Percentiles rank a stretch among this genome's conserved stretches.
phyloP scores from a whole-genome alignment of 2,888 invertebrate genomes.

The Brachypalpus laphriformis region DNA sequence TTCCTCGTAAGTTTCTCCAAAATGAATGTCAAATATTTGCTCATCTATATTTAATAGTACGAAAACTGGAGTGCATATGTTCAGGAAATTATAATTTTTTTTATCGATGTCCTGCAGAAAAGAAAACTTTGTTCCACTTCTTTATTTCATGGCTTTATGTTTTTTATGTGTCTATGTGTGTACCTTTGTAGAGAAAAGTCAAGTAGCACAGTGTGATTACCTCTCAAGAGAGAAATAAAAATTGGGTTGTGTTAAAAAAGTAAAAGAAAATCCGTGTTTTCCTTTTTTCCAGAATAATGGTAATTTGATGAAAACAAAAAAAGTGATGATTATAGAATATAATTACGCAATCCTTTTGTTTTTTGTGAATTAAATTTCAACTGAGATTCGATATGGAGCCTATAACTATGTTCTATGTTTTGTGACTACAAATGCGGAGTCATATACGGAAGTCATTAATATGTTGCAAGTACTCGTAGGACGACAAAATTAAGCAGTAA shows the following conservation, averaged over 20 bases:
- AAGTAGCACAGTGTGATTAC: constrained; percentile 19
- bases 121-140: not conserved
- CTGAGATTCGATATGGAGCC: too few species aligned
- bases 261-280: constrained; percentile 11
- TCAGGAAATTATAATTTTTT: constrained; percentile 21
- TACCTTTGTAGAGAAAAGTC: constrained; percentile 10
- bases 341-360: constrained; percentile 8
- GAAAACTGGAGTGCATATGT: constrained; percentile 22
- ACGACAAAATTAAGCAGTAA: too few species aligned
- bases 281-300: not conserved
- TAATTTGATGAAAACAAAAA: not conserved
- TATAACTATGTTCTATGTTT: too few species aligned
- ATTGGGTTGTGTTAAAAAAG: constrained; percentile 20
- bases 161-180: constrained; percentile 2
- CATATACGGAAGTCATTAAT: too few species aligned
- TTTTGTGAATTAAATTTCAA: not conserved
- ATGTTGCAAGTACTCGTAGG: too few species aligned
- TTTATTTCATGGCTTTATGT: constrained; percentile 5
- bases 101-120: constrained; percentile 7
- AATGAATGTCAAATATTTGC: constrained; percentile 53
- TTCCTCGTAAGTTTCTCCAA: constrained; percentile 30
- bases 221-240: constrained; percentile 52
- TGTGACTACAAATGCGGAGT: too few species aligned
- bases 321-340: not conserved
- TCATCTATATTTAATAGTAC: constrained; percentile 34